Conservation (phyloP, 1,140 invertebrate genomes). For the Mercenaria mercenaria region DNA sequence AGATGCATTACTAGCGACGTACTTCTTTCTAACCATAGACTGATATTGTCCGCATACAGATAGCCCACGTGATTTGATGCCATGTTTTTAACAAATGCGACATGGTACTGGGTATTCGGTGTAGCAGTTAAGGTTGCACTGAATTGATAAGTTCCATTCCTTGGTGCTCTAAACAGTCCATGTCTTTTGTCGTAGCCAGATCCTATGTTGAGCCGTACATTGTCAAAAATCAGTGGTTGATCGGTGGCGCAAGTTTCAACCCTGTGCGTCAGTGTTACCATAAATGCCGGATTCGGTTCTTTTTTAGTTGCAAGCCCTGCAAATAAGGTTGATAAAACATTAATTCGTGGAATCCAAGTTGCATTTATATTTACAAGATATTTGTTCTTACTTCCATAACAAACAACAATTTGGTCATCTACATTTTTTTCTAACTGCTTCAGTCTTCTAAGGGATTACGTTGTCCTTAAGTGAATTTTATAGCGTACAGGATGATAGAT, state of each 20-base stretch:
- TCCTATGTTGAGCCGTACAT: neutral
- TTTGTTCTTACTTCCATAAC: no score
- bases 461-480: no score
- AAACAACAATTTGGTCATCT: no score
- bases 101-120: neutral
- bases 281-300: neutral
- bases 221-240: neutral
- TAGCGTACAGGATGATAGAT: no score
- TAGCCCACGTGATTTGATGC: neutral
- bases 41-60: neutral
- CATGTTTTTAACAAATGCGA: neutral
- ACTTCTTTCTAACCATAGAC: neutral
- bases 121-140: neutral
- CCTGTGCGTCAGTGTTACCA: neutral
- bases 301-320: neutral
- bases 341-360: no score
- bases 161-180: neutral
- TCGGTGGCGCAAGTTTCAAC: neutral
- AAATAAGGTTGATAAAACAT: no score
- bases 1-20: no score
- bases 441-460: no score
- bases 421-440: no score
- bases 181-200: slow-evolving; percentile 7
- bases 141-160: neutral
- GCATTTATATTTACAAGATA: no score